Conservation (phyloP, 2,797 vertebrate genomes). For the Synaphobranchus kaupii region DNA sequence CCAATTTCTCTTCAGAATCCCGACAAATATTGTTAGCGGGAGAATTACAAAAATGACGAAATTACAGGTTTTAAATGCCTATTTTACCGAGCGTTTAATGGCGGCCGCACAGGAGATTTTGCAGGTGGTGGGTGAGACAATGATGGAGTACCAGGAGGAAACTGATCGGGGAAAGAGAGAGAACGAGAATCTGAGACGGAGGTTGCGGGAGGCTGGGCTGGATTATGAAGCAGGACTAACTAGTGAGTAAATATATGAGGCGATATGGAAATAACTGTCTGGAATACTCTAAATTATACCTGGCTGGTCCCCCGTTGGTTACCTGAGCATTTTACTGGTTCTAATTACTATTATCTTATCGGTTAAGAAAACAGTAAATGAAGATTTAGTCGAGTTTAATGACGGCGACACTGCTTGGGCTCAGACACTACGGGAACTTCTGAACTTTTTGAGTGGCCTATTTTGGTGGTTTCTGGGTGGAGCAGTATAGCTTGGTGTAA, state of each 20-base stretch:
- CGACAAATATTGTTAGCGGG: background rate
- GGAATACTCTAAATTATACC: background rate
- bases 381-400: too few relatives aligned
- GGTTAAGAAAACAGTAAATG: too few relatives aligned
- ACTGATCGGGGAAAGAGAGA: constrained; percentile 26
- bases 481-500: too few relatives aligned
- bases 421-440: too few relatives aligned
- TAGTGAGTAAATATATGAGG: background rate
- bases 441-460: background rate
- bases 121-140: constrained; percentile 25
- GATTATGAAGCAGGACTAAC: background rate
- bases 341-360: too few relatives aligned
- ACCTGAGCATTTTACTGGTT: background rate
- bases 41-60: constrained; percentile 29
- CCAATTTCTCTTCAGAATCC: background rate
- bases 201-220: constrained; percentile 21
- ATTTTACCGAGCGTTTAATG: constrained; percentile 37
- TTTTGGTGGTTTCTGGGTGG: background rate
- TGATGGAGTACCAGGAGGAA: constrained; percentile 38
- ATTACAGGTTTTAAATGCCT: constrained; percentile 31
- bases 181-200: constrained; percentile 33
- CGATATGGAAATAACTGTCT: background rate
- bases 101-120: constrained; percentile 30
- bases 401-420: too few relatives aligned
- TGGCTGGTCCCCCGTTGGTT: background rate